Conservation (phyloP, 1,140 invertebrate genomes). For the Drosophila obscura region DNA sequence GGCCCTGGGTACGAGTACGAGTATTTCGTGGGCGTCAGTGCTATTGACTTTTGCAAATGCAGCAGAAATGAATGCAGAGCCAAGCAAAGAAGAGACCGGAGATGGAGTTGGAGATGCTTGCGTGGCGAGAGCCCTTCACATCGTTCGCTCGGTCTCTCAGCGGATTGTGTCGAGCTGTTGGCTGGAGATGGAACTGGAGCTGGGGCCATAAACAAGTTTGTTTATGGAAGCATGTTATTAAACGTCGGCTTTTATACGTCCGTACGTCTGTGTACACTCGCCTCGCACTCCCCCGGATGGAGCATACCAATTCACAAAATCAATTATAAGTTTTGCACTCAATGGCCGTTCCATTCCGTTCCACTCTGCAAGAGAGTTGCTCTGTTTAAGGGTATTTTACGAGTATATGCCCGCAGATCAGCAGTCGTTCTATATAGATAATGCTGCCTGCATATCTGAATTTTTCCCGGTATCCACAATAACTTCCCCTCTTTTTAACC, state of each 20-base stretch:
- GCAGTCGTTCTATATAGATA: too few species aligned
- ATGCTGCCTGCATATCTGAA: too few species aligned
- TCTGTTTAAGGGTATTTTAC: too few species aligned
- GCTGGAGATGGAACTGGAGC: background rate
- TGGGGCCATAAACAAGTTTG: conserved; percentile 60
- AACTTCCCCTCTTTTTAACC: too few species aligned
- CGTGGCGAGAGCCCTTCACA: conserved; percentile 42
- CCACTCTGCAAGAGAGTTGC: too few species aligned
- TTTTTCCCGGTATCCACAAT: too few species aligned
- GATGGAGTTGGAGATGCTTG: conserved; percentile 28
- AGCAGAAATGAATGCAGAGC: conserved; percentile 70
- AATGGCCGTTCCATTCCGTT: too few species aligned
- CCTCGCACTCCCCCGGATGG: background rate
- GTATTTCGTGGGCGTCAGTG: conserved; percentile 68
- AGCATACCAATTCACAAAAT: background rate
- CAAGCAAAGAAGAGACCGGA: conserved; percentile 32
- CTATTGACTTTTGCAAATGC: conserved; percentile 78
- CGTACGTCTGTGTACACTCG: background rate
- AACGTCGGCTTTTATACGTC: conserved; percentile 18
- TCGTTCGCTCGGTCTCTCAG: conserved; percentile 12
- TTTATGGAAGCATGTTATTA: conserved; percentile 57
- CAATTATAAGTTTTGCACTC: too few species aligned
- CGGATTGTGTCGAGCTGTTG: conserved; percentile 2
- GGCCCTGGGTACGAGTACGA: conserved; percentile 5
- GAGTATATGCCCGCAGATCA: too few species aligned